A percentile compares a stretch with the other conserved stretches of the same genome.
These are phyloP conservation scores for Aplochiton taeniatus DNA, from an alignment of 2,797 vertebrate genomes.

Conservation along the genomic window DNA sequence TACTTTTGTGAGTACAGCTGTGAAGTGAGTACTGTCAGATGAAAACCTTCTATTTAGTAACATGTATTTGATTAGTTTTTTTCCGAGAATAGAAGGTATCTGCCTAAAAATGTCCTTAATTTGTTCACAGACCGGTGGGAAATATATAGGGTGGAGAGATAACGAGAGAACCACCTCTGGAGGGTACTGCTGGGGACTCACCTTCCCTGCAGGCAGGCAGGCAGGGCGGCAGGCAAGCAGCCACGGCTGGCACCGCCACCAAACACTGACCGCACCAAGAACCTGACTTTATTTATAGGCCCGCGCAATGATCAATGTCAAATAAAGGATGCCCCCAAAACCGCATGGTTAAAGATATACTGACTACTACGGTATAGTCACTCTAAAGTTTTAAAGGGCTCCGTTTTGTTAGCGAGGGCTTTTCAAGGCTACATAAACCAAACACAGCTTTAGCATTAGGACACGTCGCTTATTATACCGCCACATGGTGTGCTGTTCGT, in stretches of 20 bases:
- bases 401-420: too few relatives aligned
- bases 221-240: too few relatives aligned
- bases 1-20: too few relatives aligned
- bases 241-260: conserved; percentile 21
- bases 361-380: too few relatives aligned
- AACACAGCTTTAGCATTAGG: too few relatives aligned
- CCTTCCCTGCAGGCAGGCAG: conserved; percentile 49
- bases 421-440: too few relatives aligned
- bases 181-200: conserved; percentile 46
- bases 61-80: background rate
- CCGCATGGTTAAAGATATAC: too few relatives aligned
- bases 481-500: too few relatives aligned
- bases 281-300: conserved; percentile 58
- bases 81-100: background rate
- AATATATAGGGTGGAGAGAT: conserved; percentile 42
- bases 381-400: too few relatives aligned
- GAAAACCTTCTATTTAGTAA: conserved; percentile 34
- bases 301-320: conserved; percentile 50
- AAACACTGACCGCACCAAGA: conserved; percentile 42
- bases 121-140: conserved; percentile 26
- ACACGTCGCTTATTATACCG: too few relatives aligned
- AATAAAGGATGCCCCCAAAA: conserved; percentile 28
- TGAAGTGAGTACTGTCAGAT: conserved; percentile 15
- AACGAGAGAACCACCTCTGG: conserved; percentile 49
- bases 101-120: background rate